Percentiles rank a stretch among this genome's conserved stretches.
These are phyloP conservation scores for Cottus gobio DNA, from an alignment of 2,113 vertebrate species.

Conservation along the genomic window DNA sequence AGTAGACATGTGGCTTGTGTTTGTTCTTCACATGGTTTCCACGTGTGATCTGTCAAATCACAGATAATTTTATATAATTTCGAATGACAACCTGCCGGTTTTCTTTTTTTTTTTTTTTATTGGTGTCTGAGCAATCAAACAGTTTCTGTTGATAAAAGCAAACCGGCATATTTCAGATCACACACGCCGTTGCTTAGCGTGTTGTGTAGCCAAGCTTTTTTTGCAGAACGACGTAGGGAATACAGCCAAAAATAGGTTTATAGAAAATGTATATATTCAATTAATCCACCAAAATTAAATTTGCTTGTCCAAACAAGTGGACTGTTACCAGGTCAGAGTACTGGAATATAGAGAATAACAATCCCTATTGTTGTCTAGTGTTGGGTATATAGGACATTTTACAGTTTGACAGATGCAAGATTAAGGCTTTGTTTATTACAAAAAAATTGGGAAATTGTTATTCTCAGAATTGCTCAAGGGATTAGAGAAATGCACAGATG, in stretches of 20 bases:
- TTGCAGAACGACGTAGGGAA: background rate
- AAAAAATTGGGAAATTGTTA: constrained; percentile 12
- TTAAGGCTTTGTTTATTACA: constrained; percentile 12
- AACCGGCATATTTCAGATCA: constrained; percentile 17
- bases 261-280: background rate
- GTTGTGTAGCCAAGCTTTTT: background rate
- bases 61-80: constrained; percentile 63
- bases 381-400: constrained; percentile 18
- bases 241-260: constrained; percentile 7
- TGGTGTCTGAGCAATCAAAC: constrained; percentile 52
- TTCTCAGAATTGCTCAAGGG: constrained; percentile 46
- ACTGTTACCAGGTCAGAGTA: background rate
- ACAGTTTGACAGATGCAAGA: constrained; percentile 44
- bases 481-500: constrained; percentile 63
- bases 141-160: constrained; percentile 54
- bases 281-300: background rate
- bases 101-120: constrained; percentile 14
- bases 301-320: background rate
- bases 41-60: constrained; percentile 69
- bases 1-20: constrained; percentile 61
- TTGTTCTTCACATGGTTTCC: constrained; percentile 63
- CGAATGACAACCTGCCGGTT: constrained; percentile 47
- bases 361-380: background rate
- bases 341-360: background rate
- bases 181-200: background rate